Evolutionary conservation across 2,797 vertebrate genomes (phyloP).

Genomic region (Chromis chromis): DNA sequence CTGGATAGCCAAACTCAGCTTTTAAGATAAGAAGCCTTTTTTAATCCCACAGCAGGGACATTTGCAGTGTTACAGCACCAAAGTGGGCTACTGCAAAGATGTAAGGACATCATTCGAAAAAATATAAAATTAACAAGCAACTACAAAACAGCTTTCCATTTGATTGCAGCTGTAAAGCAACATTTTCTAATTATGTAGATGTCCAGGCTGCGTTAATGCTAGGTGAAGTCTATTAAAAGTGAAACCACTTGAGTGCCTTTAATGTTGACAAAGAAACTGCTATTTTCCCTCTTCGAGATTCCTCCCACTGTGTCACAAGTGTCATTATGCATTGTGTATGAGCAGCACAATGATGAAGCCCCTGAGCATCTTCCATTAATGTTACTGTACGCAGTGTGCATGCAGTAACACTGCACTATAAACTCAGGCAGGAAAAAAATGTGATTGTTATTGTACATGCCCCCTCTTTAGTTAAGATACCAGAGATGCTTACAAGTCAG

Average conservation of each 20-base stretch:
- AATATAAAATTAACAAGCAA: too few relatives aligned
- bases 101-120: too few relatives aligned
- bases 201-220: slow-evolving; percentile 12
- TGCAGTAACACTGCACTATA: neutral
- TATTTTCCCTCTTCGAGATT: neutral
- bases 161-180: neutral
- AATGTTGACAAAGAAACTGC: slow-evolving; percentile 4
- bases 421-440: neutral
- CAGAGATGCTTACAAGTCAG: neutral
- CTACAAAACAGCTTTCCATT: too few relatives aligned
- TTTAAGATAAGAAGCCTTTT: too few relatives aligned
- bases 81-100: too few relatives aligned
- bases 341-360: neutral
- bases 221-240: neutral
- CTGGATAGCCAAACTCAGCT: too few relatives aligned
- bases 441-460: neutral
- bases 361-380: neutral
- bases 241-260: neutral
- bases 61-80: too few relatives aligned
- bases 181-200: neutral
- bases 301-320: neutral
- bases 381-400: neutral
- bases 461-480: neutral
- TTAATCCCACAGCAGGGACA: too few relatives aligned
- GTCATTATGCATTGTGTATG: neutral